Evolutionary conservation across 2,113 vertebrate genomes (phyloP).

Genomic region (Albula goreensis): DNA sequence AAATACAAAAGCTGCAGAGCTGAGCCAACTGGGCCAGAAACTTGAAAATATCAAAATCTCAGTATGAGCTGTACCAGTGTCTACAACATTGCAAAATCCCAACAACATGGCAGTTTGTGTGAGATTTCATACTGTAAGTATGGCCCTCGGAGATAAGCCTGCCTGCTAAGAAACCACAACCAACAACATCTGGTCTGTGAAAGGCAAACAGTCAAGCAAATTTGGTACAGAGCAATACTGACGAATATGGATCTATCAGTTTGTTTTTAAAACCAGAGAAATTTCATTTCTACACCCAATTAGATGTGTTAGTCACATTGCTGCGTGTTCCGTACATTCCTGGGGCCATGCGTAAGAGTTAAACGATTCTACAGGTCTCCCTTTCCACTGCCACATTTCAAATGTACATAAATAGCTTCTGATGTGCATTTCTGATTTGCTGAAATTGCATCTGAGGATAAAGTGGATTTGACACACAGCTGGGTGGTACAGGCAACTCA

Average conservation of each 20-base stretch:
- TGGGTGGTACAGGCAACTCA: conserved; percentile 27
- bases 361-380: not conserved
- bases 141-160: not conserved
- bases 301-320: not conserved
- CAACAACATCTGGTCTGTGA: conserved; percentile 1
- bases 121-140: not conserved
- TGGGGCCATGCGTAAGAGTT: not conserved
- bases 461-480: conserved; percentile 44
- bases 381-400: not conserved
- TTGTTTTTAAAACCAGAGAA: not conserved
- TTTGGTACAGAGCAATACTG: not conserved
- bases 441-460: conserved; percentile 11
- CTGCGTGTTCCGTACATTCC: not conserved
- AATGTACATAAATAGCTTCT: conserved; percentile 15
- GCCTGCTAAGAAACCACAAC: not conserved
- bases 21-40: too few species aligned
- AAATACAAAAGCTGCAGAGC: too few species aligned
- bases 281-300: conserved; percentile 3
- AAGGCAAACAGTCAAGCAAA: not conserved
- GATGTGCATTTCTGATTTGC: conserved; percentile 32
- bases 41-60: too few species aligned
- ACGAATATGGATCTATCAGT: not conserved
- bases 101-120: not conserved
- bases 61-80: not conserved
- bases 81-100: not conserved